Percentiles rank a stretch among this genome's conserved stretches.
These are phyloP conservation scores for Periparus ater DNA, from an alignment of 2,797 vertebrate species.

Conservation along the genomic window DNA sequence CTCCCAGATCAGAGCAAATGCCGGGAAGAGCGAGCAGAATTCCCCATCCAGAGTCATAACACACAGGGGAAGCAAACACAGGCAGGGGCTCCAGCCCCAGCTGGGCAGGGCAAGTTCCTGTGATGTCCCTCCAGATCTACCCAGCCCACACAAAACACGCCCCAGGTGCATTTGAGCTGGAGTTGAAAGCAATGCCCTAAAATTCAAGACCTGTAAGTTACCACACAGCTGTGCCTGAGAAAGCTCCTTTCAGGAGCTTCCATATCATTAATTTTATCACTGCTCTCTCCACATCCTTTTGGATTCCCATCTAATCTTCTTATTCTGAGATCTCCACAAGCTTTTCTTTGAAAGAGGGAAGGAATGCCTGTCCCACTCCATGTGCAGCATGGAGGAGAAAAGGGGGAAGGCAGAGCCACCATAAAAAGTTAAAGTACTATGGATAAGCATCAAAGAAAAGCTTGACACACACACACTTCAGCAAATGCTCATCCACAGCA, in stretches of 20 bases:
- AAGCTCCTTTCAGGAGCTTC: not conserved
- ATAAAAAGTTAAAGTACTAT: not conserved
- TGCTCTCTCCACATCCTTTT: not conserved
- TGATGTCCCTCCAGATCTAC: not conserved
- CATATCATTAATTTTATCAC: not conserved
- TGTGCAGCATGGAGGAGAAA: not conserved
- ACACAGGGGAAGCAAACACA: not conserved
- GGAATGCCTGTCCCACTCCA: not conserved
- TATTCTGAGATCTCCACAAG: not conserved
- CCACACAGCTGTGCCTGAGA: not conserved
- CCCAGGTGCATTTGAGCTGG: not conserved
- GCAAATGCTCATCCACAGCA: not conserved
- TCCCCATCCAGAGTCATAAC: not conserved
- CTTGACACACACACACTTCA: not conserved
- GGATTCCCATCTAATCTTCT: not conserved
- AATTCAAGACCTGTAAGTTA: not conserved
- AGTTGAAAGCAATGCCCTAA: not conserved
- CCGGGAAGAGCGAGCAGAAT: not conserved
- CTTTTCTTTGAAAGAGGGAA: not conserved
- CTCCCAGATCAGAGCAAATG: not conserved
- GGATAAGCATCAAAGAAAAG: not conserved
- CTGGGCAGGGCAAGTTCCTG: not conserved
- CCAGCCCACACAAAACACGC: not conserved
- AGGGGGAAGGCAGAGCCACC: not conserved
- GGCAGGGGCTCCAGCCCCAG: not conserved